Base-by-base conservation (phyloP, 1,140 invertebrate genomes). In the Nomia melanderi region DNA sequence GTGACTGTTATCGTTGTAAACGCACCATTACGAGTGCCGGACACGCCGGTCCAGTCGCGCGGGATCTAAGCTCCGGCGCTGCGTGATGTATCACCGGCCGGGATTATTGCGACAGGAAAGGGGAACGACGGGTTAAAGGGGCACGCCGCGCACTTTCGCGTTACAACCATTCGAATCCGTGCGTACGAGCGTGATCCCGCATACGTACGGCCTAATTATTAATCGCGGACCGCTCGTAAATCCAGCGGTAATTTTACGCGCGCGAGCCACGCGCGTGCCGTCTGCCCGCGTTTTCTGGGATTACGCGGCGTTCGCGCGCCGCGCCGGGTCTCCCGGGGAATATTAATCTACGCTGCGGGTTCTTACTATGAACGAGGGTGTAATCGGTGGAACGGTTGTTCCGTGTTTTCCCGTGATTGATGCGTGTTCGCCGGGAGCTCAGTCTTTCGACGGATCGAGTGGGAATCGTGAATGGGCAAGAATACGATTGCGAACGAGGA, bases 191-290 rank as follows among this genome's bases (percentile, higher is more conserved):
- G 47, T 72, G 59, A 11, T 29, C n/a, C 14, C n/a, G 59, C 69
- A 44, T 78, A 64, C 41, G 23, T 41, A 59, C 53, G 20, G n/a
- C 27, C 69, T 59, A 50, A 77, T 77, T 70, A 77, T 70, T 77
- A 70, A 62, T 62, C 56, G 31, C 11, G 29, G 2, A 27, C n/a
- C 33, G 59, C 59, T 62, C 59, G 33, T 62, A 60, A 60, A 60
- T 31, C 36, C 31, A 14, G 20, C n/a, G 20, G 4, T 60, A 67
- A 76, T 76, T 69, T 62, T 79, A 44, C 56, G 33, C 9, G 11
- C 33, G 59, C 8, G 17, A n/a, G 17, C n/a, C 66, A 23, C n/a
- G 50, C n/a, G 50, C 7, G 1, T 2, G 8, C 7, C 50, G 50
- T 53, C 50, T 25, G 11, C 11, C 53, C 9, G 8, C 9, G 23